Evolutionary conservation across 2,113 vertebrate species (phyloP), one percentile per base, ranked within the genome.

Genomic region (Gracilinanus agilis): DNA sequence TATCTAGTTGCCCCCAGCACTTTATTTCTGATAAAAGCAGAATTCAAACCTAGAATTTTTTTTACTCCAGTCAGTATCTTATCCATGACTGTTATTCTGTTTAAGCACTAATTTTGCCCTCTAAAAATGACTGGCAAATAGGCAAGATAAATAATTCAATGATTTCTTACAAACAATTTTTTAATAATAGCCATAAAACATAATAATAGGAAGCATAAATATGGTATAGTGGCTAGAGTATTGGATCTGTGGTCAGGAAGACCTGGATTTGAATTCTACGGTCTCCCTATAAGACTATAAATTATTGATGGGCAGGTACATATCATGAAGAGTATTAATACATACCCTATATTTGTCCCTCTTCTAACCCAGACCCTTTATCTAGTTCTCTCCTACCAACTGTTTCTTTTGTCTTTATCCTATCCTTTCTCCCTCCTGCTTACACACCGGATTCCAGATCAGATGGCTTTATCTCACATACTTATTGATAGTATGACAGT

Each of bases 391-490:
- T 40, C 44, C 95, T 95, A 54, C 93, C 67, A 90, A 0, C 53
- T 6, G 53, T 24, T 54, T 75, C 49, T 55, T 53, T 53, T 2
- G 34, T 89, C 24, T 27, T 40, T 40, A 29, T 89, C 53, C 88
- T 90, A 55, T 89, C 54, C 44, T 53, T 56, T n/a, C 54, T 19
- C 21, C 89, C 91, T 44, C 40, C 25, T 0, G 3, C 1, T 83
- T 67, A 90, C 90, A 93, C 53, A 44, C 13, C 34, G 16, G 55
- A 19, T 83, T 88, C 92, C 54, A 92, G 55, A 83, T 95, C 24
- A 21, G 95, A 34, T 40, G 19, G 5, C 9, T 75, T 94, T 53
- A 53, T 91, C 54, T 83, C 34, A 91, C 55, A 91, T 55, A 56
- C 49, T 93, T 95, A 88, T 49, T 29, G 44, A 67, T 53, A 29